A percentile compares a stretch with the other conserved stretches of the same genome.
These are phyloP conservation scores for Heteractis magnifica DNA, from an alignment of 92 coral and sea anemone species.

Conservation along the genomic window DNA sequence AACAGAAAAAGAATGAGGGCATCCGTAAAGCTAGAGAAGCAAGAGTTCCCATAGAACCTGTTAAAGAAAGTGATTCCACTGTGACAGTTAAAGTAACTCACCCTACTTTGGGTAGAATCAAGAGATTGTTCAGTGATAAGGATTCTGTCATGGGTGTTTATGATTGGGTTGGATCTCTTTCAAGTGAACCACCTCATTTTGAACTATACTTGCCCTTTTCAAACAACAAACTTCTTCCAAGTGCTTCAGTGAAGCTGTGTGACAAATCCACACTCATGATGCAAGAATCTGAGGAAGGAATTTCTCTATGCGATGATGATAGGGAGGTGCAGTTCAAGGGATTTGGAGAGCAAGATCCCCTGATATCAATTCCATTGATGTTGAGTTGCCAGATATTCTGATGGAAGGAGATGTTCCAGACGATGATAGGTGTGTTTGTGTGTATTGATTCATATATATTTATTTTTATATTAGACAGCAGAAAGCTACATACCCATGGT, in stretches of 20 bases:
- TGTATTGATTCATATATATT: background rate
- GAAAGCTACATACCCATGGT: background rate
- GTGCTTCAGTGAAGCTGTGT: background rate
- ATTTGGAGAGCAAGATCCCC: constrained; percentile 1
- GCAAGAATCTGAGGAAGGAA: background rate
- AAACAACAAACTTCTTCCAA: constrained; percentile 11
- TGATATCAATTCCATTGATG: background rate
- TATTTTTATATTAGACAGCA: background rate
- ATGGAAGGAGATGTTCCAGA: constrained; percentile 1
- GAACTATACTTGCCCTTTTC: constrained; percentile 10
- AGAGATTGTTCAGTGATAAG: background rate
- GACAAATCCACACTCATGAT: constrained; percentile 15
- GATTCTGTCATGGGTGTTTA: constrained; percentile 18
- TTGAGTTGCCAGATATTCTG: background rate
- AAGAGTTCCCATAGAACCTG: constrained; percentile 4
- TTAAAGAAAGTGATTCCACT: background rate
- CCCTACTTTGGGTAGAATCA: constrained; percentile 12
- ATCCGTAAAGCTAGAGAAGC: constrained; percentile 14
- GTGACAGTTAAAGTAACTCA: constrained; percentile 9
- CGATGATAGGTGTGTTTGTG: background rate
- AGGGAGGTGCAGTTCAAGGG: background rate
- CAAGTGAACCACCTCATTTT: constrained; percentile 9
- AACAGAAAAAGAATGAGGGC: constrained; percentile 8
- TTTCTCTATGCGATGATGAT: background rate
- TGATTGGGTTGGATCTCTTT: constrained; percentile 20